Evolutionary conservation across 2,797 vertebrate genomes (phyloP).

Genomic region (Tragopan temminckii): DNA sequence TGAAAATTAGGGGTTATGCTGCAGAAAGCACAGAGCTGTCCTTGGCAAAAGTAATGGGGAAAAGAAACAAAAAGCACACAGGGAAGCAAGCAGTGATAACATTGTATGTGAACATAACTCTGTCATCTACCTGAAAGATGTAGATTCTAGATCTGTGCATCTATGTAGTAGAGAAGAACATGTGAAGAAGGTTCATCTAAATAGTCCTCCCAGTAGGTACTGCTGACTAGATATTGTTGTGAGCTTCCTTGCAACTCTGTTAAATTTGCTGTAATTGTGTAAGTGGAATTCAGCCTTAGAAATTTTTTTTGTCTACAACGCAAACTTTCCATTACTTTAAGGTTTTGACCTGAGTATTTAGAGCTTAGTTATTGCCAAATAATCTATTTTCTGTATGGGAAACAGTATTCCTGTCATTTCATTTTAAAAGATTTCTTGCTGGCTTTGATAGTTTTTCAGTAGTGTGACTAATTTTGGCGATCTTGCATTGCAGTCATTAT

Average conservation of each 20-base stretch:
- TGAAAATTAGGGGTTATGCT: neutral
- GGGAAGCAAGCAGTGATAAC: neutral
- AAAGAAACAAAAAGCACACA: neutral
- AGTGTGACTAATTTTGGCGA: neutral
- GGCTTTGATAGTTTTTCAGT: neutral
- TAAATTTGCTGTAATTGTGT: neutral
- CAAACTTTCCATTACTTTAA: neutral
- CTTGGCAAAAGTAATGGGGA: neutral
- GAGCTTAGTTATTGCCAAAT: neutral
- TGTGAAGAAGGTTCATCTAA: neutral
- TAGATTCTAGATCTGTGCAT: neutral
- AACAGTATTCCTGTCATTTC: neutral
- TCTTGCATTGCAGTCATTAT: neutral
- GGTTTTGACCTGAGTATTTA: neutral
- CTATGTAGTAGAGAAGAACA: neutral
- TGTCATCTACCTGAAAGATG: neutral
- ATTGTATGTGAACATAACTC: rapidly evolving
- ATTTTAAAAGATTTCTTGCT: neutral
- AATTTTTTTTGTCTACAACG: neutral
- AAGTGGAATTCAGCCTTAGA: neutral
- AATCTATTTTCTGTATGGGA: neutral
- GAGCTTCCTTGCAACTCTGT: neutral
- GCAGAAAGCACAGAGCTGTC: neutral
- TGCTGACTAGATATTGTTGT: neutral
- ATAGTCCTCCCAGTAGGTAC: neutral